A percentile compares a stretch with the other conserved stretches of the same genome.
These are phyloP conservation scores for Horisme vitalbata DNA, from an alignment of 2,888 invertebrate genomes.

Conservation along the genomic window DNA sequence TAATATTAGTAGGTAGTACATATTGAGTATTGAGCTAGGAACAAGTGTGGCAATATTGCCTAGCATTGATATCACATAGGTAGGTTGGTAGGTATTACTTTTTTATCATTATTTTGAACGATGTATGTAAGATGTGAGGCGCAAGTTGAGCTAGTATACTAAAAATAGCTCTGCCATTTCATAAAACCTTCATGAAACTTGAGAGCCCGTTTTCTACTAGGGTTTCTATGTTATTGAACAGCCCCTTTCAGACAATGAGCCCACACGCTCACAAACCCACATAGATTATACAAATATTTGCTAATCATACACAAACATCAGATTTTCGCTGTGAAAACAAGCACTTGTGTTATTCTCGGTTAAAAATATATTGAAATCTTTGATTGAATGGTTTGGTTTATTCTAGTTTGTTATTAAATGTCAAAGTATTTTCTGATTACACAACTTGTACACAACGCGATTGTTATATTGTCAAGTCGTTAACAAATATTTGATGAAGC, in stretches of 20 bases:
- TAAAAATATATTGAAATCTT: too few relatives aligned
- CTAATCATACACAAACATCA: conserved; percentile 10
- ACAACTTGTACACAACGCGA: neutral
- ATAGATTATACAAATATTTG: conserved; percentile 9
- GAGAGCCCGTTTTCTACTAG: neutral
- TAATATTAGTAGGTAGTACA: too few relatives aligned
- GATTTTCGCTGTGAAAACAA: neutral
- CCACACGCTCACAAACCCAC: neutral
- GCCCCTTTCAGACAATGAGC: neutral
- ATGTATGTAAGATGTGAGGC: too few relatives aligned
- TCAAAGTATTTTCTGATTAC: conserved; percentile 9
- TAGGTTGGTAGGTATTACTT: too few relatives aligned
- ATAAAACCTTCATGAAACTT: too few relatives aligned
- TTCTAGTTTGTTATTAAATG: neutral
- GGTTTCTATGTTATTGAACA: conserved; percentile 6
- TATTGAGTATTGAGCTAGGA: neutral
- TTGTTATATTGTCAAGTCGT: conserved; percentile 8
- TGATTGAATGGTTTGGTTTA: neutral
- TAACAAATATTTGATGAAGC: conserved; percentile 1
- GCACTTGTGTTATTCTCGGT: too few relatives aligned
- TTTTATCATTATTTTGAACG: too few relatives aligned
- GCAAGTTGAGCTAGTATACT: too few relatives aligned
- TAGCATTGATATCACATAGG: neutral
- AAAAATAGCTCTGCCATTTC: too few relatives aligned
- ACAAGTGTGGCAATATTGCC: neutral